These are phyloP conservation scores for Dendrolimus houi DNA, from an alignment of 2,888 invertebrate species.

Conservation along the genomic window DNA sequence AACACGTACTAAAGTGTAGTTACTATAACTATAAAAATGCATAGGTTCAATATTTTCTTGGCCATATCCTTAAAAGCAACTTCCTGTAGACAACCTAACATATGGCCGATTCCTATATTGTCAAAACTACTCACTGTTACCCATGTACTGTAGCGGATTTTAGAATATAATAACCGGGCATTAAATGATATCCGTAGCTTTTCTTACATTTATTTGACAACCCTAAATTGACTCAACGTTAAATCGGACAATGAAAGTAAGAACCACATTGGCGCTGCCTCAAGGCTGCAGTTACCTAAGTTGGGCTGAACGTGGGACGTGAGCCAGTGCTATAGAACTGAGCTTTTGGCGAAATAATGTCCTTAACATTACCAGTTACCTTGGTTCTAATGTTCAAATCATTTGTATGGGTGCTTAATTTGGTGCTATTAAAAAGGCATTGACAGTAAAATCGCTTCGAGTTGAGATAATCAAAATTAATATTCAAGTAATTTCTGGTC, in stretches of 20 bases:
- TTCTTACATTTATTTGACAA: not conserved
- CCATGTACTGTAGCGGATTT: too few relatives aligned
- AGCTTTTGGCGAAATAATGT: constrained; percentile 12
- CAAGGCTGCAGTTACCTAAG: constrained; percentile 59
- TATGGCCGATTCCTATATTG: too few relatives aligned
- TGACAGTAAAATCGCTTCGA: not conserved
- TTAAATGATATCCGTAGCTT: too few relatives aligned
- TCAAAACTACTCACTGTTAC: too few relatives aligned
- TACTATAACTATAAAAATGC: too few relatives aligned
- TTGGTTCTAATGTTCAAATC: constrained; percentile 4
- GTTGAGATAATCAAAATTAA: not conserved
- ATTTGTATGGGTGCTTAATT: not conserved
- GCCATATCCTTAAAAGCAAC: too few relatives aligned
- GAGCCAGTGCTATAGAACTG: constrained; percentile 24
- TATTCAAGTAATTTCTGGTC: too few relatives aligned
- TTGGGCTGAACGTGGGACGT: constrained; percentile 49
- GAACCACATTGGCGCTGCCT: constrained; percentile 54
- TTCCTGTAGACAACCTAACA: too few relatives aligned
- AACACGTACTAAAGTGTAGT: too few relatives aligned
- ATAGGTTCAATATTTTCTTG: too few relatives aligned
- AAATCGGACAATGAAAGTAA: constrained; percentile 62
- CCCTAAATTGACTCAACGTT: constrained; percentile 22
- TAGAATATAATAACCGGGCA: too few relatives aligned
- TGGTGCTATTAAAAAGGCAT: not conserved
- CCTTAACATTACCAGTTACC: constrained; percentile 17